Base-by-base conservation (phyloP, 2,797 vertebrate species). In the Oryzias dopingdopingensis region DNA sequence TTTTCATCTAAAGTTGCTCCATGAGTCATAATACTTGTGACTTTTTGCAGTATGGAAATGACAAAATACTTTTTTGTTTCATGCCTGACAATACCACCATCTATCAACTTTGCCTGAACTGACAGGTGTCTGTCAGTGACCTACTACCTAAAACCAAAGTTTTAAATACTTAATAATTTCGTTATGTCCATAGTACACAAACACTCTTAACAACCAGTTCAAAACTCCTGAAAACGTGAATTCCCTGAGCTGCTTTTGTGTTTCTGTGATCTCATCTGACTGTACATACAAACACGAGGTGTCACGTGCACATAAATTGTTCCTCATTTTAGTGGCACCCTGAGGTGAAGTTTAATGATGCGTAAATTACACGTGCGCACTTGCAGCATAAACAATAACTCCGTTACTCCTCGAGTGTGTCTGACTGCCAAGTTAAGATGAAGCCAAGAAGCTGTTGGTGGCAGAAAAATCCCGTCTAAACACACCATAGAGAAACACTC, bases 341-440 rank as follows among this genome's bases (percentile, higher is more conserved):
- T 44, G 57, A 60, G 70, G 70, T 81, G 77, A 83, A 46, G 62
- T 53, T 78, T 71, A 86, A 87, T 79, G 77, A 82, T 66, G 81
- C 46, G 4, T 72, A 71, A 70, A 37, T 68, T 59, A 66, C 53
- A 72, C 67, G 67, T 51, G 42, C 50, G 44, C 43, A 49, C 43
- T 32, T 44, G 43, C 46, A 47, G 40, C 22, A 53, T 73, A 78
- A 77, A 81, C 79, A 86, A 67, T 45, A 59, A 42, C 49, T 70
- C 58, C 64, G 63, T 76, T 81, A 66, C 50, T 48, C 69, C 40
- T 4, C 45, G 59, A 51, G 65, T 51, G 65, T 53, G 68, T 60
- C 62, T 13, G 59, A 62, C 49, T 6, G 18, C 47, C 69, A 58
- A 72, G 50, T 51, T 24, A 51, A 65, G 42, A 73, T 55, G 49